Evolutionary conservation across 2,113 vertebrate species (phyloP).

Genomic region (Polypterus bichir): DNA sequence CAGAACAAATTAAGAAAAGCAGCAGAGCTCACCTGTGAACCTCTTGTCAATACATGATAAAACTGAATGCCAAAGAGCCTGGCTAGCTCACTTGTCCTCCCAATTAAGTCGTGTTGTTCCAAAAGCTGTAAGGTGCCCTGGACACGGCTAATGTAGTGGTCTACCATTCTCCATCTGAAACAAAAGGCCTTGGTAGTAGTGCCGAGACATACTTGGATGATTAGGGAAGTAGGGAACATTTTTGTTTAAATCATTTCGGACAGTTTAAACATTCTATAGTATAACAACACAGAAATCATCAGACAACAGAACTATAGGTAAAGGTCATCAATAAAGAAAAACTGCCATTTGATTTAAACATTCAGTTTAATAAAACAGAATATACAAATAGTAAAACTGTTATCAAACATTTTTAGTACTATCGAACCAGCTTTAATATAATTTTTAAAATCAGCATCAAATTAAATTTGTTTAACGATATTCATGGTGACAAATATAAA

Average conservation of each 20-base stretch:
- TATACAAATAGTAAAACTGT: no score
- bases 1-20: neutral
- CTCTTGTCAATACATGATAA: conserved; percentile 86
- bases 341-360: no score
- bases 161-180: conserved; percentile 88
- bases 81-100: conserved; percentile 91
- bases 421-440: no score
- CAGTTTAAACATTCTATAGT: neutral
- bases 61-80: conserved; percentile 95
- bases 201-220: neutral
- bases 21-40: conserved; percentile 63
- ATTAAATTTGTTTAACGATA: no score
- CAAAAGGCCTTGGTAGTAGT: conserved; percentile 10
- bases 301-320: no score
- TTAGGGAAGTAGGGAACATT: neutral
- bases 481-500: no score
- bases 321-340: no score
- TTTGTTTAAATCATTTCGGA: neutral
- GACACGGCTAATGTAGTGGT: conserved; percentile 80
- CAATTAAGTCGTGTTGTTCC: conserved; percentile 79
- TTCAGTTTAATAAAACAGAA: no score
- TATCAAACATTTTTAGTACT: no score
- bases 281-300: no score
- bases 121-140: conserved; percentile 74
- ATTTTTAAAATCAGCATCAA: no score